These are phyloP conservation scores for Silurus lanzhouensis DNA, from an alignment of 2,797 vertebrate species.

Conservation along the genomic window DNA sequence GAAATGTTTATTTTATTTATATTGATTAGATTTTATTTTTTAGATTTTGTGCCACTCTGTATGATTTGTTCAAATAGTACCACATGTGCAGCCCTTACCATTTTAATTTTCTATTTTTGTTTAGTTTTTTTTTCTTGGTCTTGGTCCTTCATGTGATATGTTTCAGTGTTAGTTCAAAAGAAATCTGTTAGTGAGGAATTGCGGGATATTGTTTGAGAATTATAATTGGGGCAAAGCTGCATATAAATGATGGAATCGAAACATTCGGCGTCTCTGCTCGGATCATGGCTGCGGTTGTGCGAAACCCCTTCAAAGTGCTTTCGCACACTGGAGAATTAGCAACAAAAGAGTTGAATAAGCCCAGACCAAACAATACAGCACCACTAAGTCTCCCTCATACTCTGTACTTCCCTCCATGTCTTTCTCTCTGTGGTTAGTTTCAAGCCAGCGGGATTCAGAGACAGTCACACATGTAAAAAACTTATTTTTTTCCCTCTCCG, in stretches of 20 bases:
- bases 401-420: slow-evolving; percentile 53
- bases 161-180: background rate
- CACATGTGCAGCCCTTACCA: background rate
- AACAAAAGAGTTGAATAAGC: slow-evolving; percentile 72
- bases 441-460: slow-evolving; percentile 76
- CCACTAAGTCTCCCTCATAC: slow-evolving; percentile 67
- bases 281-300: slow-evolving; percentile 67
- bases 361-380: slow-evolving; percentile 78
- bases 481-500: background rate
- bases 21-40: background rate
- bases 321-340: slow-evolving; percentile 74
- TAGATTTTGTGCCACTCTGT: background rate
- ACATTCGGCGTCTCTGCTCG: slow-evolving; percentile 36
- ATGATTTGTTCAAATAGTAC: background rate
- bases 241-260: slow-evolving; percentile 44
- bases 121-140: background rate
- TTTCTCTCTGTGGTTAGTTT: slow-evolving; percentile 78
- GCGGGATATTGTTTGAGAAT: slow-evolving; percentile 35
- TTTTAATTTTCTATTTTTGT: background rate
- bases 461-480: slow-evolving; percentile 63
- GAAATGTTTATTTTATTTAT: background rate
- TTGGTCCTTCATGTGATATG: background rate
- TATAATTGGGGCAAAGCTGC: slow-evolving; percentile 22
- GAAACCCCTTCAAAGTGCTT: slow-evolving; percentile 70
- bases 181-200: background rate